Conservation (phyloP, 2,113 vertebrate genomes). For the Saguinus midas region DNA sequence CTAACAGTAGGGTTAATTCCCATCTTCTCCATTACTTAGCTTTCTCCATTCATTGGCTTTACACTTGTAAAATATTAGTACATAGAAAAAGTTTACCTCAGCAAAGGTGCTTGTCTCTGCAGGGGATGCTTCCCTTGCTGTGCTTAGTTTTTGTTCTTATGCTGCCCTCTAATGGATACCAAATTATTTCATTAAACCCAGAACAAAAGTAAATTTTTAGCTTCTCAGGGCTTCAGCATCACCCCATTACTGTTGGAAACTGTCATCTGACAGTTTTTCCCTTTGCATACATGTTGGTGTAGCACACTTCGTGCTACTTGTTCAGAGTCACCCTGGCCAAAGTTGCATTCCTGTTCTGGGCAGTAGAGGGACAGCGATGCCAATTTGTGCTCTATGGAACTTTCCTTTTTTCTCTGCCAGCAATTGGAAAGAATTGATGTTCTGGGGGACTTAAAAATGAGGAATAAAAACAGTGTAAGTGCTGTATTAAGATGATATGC, state of each 20-base stretch:
- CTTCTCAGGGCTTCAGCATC: conserved; percentile 3
- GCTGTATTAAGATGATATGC: conserved; percentile 90
- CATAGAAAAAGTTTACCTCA: conserved; percentile 73
- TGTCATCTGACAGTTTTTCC: not conserved
- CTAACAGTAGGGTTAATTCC: not conserved
- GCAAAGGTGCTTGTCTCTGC: conserved; percentile 69
- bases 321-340: not conserved
- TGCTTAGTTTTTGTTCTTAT: conserved; percentile 83
- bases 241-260: conserved; percentile 7
- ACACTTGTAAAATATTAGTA: conserved; percentile 59
- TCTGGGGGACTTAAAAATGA: conserved; percentile 80
- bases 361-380: not conserved
- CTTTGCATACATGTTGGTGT: not conserved
- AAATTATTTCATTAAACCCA: conserved; percentile 71
- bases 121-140: conserved; percentile 44
- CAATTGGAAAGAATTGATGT: conserved; percentile 71
- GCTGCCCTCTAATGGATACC: conserved; percentile 89
- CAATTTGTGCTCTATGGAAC: conserved; percentile 40
- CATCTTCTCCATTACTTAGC: not conserved
- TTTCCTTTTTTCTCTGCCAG: conserved; percentile 41
- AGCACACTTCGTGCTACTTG: not conserved
- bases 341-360: not conserved
- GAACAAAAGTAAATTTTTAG: conserved; percentile 76
- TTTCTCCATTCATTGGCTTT: conserved; percentile 48
- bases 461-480: conserved; percentile 84